Evolutionary conservation across 2,888 invertebrate species (phyloP).

Genomic region (Tuberolachnus salignus): DNA sequence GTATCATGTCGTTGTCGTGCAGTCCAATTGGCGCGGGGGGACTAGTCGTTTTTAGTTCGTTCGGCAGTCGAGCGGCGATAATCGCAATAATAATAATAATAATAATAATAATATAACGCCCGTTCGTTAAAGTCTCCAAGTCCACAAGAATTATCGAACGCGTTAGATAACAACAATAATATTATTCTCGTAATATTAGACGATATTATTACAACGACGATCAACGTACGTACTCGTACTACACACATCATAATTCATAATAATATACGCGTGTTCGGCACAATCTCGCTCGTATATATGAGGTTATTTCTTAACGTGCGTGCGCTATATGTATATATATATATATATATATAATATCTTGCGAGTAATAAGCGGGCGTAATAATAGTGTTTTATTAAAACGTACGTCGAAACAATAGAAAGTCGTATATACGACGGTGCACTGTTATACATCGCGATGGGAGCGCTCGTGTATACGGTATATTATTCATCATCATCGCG

Average conservation of each 20-base stretch:
- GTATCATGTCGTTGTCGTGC: too few relatives aligned
- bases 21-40: too few relatives aligned
- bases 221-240: background rate
- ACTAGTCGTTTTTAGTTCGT: too few relatives aligned
- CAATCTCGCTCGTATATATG: background rate
- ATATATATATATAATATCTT: slow-evolving; percentile 2
- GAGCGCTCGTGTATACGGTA: background rate
- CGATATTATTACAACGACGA: too few relatives aligned
- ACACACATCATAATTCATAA: background rate
- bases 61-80: background rate
- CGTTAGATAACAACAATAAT: background rate
- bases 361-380: background rate
- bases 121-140: slow-evolving; percentile 39
- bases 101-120: too few relatives aligned
- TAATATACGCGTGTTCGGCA: background rate
- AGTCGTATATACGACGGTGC: background rate
- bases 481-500: too few relatives aligned
- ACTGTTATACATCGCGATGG: too few relatives aligned
- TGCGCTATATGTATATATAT: too few relatives aligned
- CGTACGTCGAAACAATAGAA: background rate
- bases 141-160: too few relatives aligned
- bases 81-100: too few relatives aligned
- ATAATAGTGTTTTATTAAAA: background rate
- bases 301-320: background rate
- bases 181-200: background rate